Base-by-base conservation (phyloP, 2,888 invertebrate genomes). In the Bombylius discolor region DNA sequence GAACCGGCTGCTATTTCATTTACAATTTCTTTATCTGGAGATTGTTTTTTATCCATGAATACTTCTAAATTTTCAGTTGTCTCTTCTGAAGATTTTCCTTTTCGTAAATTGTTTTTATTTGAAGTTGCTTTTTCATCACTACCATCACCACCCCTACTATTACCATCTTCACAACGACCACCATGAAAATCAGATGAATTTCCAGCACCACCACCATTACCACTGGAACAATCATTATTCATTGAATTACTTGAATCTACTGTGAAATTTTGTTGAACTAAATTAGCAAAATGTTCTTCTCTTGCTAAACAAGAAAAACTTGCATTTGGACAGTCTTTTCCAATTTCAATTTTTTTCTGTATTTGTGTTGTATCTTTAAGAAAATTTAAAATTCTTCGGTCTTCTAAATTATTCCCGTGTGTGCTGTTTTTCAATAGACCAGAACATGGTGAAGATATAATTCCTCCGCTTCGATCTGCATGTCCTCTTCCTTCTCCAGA, bases 221-320 rank as follows among this genome's bases (percentile, higher is more conserved):
- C 36, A 36, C 6, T 9, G 36, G 36, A 8, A 36, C 1, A 8
- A 12, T 44, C 13, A 45, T 45, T 45, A n/a, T n/a, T 5, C 33
- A 51, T 51, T 4, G 23, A 33, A 46, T 34, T 32, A 11, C 5
- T n/a, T 34, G 54, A 46, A 14, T 32, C 14, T 12, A 55, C 56
- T 12, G 61, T 54, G 51, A 74, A 74, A 55, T 74, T 74, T 56
- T 74, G 75, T 56, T 74, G 75, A 51, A 74, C 71, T 56, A 74
- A 64, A 64, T 74, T 74, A 32, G 75, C 75, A 61, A 74, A 74
- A 58, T 74, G 75, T 58, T 74, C 75, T 59, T 74, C 74, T 1
- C 74, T 66, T 6, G 74, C 75, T 55, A 74, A 62, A 61, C 72
- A 74, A 1, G 75, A 75, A 56, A 74, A 75, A 59, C 73, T 74